A percentile compares a stretch with the other conserved stretches of the same genome.
phyloP scores from a whole-genome alignment of 2,113 vertebrate species.

The Dipodomys ordii region DNA sequence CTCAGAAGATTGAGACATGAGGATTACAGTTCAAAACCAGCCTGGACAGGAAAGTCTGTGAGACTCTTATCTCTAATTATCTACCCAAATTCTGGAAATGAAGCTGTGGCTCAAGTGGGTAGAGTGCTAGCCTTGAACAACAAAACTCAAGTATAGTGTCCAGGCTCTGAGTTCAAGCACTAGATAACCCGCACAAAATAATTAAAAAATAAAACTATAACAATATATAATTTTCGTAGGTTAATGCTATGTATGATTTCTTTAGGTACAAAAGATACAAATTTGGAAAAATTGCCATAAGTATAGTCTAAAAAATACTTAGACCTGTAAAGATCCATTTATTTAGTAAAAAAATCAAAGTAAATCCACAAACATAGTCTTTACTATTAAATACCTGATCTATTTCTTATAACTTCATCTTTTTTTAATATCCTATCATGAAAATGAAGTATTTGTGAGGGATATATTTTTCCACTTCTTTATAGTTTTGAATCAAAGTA shows the following conservation, averaged over 20 bases:
- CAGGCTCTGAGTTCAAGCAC: too few species aligned
- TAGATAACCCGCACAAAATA: too few species aligned
- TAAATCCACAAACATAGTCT: not conserved
- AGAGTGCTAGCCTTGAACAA: too few species aligned
- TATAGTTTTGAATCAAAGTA: not conserved
- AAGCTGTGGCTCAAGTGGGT: too few species aligned
- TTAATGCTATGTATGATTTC: not conserved
- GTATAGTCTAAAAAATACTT: not conserved
- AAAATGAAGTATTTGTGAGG: not conserved
- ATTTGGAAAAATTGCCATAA: constrained; percentile 29
- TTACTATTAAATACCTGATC: not conserved
- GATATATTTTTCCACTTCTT: not conserved
- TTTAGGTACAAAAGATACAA: not conserved
- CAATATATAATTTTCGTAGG: not conserved
- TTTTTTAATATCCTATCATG: not conserved
- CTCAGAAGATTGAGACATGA: too few species aligned
- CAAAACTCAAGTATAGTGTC: too few species aligned
- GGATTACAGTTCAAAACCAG: too few species aligned
- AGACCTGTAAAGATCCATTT: not conserved
- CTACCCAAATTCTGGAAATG: too few species aligned
- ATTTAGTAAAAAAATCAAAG: constrained; percentile 4
- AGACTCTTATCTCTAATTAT: too few species aligned
- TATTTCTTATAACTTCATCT: not conserved
- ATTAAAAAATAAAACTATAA: not conserved
- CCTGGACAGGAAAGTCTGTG: too few species aligned